Conservation (phyloP, 2,797 vertebrate genomes). For the Pogoniulus pusillus region DNA sequence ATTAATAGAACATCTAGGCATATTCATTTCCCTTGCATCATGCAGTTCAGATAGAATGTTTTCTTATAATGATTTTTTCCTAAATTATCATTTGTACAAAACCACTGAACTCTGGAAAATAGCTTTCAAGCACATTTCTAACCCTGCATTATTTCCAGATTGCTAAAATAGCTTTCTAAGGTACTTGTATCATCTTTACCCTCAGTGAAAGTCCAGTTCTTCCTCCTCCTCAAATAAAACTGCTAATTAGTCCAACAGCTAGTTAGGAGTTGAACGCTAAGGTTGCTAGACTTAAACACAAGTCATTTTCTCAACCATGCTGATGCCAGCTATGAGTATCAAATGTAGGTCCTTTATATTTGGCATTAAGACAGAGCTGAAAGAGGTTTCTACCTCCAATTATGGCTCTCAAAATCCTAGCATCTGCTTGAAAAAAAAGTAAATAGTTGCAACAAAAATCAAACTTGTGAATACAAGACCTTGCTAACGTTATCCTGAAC, state of each 20-base stretch:
- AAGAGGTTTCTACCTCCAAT: not conserved
- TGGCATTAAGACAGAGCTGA: not conserved
- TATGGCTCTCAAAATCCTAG: not conserved
- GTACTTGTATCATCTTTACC: not conserved
- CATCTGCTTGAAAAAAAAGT: not conserved
- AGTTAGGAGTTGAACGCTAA: not conserved
- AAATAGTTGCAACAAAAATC: not conserved
- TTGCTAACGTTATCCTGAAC: not conserved
- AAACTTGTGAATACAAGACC: not conserved
- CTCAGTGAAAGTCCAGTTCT: not conserved
- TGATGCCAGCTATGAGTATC: not conserved
- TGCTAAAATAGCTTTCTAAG: not conserved
- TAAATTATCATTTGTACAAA: not conserved
- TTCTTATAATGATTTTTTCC: not conserved
- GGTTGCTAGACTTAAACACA: not conserved
- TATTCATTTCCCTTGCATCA: not conserved
- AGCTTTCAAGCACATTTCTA: not conserved
- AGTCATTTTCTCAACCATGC: not conserved
- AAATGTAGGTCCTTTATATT: not conserved
- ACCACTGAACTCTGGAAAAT: not conserved
- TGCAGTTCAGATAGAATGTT: not conserved
- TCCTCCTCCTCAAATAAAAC: not conserved
- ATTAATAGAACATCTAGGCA: not conserved
- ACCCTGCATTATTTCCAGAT: not conserved
- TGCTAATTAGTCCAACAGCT: not conserved